These are phyloP conservation scores for Melitaea athalia DNA, from an alignment of 2,888 invertebrate genomes.

Conservation along the genomic window DNA sequence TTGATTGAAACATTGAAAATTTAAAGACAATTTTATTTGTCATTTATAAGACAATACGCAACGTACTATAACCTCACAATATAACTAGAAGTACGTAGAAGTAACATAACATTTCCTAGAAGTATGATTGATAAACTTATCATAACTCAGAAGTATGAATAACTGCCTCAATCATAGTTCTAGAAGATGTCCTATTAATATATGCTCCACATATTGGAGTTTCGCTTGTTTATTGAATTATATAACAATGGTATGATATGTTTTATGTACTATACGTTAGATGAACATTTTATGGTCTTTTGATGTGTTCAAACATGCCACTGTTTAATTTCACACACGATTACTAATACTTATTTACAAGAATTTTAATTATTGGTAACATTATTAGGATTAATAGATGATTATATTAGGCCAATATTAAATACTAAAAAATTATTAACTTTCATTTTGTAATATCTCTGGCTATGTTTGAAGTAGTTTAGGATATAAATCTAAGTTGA, in stretches of 20 bases:
- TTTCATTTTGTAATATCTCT: conserved; percentile 25
- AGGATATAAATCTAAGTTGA: conserved; percentile 1
- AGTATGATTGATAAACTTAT: conserved; percentile 7
- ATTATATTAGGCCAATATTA: conserved; percentile 52
- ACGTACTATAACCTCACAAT: conserved; percentile 21
- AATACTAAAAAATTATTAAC: conserved; percentile 23
- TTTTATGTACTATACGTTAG: conserved; percentile 77
- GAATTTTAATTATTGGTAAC: conserved; percentile 62
- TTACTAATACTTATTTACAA: conserved; percentile 58
- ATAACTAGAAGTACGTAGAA: conserved; percentile 21
- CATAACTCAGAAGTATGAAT: background rate
- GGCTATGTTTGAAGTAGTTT: background rate
- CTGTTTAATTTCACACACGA: conserved; percentile 45
- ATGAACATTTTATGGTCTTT: conserved; percentile 62
- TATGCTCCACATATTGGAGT: conserved; percentile 3
- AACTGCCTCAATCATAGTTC: background rate
- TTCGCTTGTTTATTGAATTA: conserved; percentile 25
- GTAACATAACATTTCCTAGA: conserved; percentile 16
- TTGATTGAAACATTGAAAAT: conserved; percentile 8
- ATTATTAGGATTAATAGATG: conserved; percentile 52
- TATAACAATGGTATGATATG: conserved; percentile 65
- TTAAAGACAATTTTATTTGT: conserved; percentile 15
- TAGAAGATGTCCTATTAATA: conserved; percentile 13
- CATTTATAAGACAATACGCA: conserved; percentile 28
- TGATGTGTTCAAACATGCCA: conserved; percentile 61